Base-by-base conservation (phyloP, 1,140 invertebrate genomes). In the Ostrea edulis region DNA sequence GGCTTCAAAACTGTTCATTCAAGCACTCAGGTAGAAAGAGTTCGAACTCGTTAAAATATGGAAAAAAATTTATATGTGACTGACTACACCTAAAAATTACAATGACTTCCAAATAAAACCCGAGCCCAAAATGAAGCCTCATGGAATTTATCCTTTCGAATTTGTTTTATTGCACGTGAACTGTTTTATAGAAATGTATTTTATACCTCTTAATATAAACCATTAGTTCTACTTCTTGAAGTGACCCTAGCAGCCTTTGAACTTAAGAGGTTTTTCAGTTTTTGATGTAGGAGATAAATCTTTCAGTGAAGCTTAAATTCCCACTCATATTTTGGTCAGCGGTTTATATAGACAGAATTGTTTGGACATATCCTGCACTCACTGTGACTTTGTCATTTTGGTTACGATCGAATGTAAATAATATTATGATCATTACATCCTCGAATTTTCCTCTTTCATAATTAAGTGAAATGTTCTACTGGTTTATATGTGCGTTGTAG, bases 141-240 rank as follows among this genome's bases (percentile, higher is more conserved):
- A 25, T 77, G 68, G 25, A 77, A 77, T 77, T 29, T 29, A 29
- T 77, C 12, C 68, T 77, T 25, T 77, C 12, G 68, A 77, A 62
- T 29, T 77, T 35, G 14, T 29, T 62, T 62, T 77, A 29, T 77
- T 29, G 68, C 68, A 77, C 11, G 29, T 77, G 68, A 77, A 77
- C 22, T 77, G 68, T 35, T 77, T 77, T 77, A 77, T 77, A 77
- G 68, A 77, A 77, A 77, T 25, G 12, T 77, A 29, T 11, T 77
- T 77, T 77, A 29, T 77, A 35, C 68, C 29, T 25, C 68, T 25
- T 77, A 29, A 77, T 77, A 25, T 77, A n/a, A 25, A 14, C 68
- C 25, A 77, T 77, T 77, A 77, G 68, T 77, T 77, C 68, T 17
- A 11, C 22, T 77, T 11, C 68, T 29, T 77, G 68, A 25, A 25